phyloP scores from a whole-genome alignment of 2,113 vertebrate species.

The Bostrychus sinensis region DNA sequence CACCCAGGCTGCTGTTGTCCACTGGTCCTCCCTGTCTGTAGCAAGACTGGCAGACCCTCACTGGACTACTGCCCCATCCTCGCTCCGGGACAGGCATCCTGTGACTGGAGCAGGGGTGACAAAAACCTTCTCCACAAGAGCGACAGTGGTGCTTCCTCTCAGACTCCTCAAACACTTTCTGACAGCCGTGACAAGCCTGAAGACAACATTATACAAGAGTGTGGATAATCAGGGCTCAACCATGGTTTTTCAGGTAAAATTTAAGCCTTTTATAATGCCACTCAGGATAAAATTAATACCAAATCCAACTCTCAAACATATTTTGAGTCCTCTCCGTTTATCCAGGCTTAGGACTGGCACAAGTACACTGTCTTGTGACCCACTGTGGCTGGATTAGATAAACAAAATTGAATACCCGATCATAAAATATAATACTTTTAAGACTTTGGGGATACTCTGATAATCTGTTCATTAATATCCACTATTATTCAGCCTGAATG shows the following conservation, averaged over 20 bases:
- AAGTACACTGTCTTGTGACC: no score
- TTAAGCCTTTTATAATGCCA: background rate
- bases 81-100: slow-evolving; percentile 83
- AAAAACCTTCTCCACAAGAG: slow-evolving; percentile 84
- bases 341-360: no score
- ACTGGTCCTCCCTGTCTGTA: slow-evolving; percentile 69
- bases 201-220: background rate
- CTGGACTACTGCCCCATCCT: slow-evolving; percentile 82
- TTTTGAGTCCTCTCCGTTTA: no score
- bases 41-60: slow-evolving; percentile 81
- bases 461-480: no score
- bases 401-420: no score
- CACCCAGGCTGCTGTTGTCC: slow-evolving; percentile 65
- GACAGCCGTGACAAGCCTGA: slow-evolving; percentile 80
- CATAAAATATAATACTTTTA: no score
- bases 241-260: background rate
- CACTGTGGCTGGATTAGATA: no score
- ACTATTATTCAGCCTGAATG: no score
- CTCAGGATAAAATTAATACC: background rate
- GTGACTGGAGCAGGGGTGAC: slow-evolving; percentile 80
- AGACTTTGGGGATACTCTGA: no score
- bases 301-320: no score
- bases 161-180: slow-evolving; percentile 73
- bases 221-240: background rate
- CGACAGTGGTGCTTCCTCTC: slow-evolving; percentile 86